phyloP scores from a whole-genome alignment of 1,140 invertebrate species.

The Bemisia tabaci region DNA sequence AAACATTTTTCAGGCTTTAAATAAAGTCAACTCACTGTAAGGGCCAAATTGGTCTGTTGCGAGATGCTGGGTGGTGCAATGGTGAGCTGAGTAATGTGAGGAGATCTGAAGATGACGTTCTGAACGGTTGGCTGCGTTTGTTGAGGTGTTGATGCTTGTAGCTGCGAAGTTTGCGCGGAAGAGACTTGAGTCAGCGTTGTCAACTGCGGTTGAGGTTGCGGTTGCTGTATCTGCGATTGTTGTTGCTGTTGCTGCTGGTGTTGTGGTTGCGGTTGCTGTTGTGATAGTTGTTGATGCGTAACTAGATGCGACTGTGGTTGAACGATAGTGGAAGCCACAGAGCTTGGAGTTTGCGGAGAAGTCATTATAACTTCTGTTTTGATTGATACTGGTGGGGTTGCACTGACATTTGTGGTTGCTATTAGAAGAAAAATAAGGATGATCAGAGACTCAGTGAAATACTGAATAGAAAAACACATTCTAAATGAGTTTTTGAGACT shows the following conservation, averaged over 20 bases:
- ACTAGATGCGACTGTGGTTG: conserved; percentile 1
- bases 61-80: conserved; percentile 5
- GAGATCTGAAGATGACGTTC: neutral
- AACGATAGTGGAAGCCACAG: neutral
- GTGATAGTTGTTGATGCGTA: conserved; percentile 6
- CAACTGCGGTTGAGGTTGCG: conserved; percentile 19
- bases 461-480: too few relatives aligned
- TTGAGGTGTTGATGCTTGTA: neutral
- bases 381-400: conserved; percentile 20
- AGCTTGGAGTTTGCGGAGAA: neutral
- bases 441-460: too few relatives aligned
- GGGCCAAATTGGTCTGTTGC: conserved; percentile 10
- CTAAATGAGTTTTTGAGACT: too few relatives aligned
- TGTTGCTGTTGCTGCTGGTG: conserved; percentile 24
- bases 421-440: conserved; percentile 22
- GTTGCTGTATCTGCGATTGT: conserved; percentile 22
- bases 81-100: conserved; percentile 4
- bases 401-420: conserved; percentile 20
- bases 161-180: neutral
- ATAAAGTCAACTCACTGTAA: conserved; percentile 8
- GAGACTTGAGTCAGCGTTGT: conserved; percentile 6
- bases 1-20: too few relatives aligned
- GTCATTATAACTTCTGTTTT: conserved; percentile 20
- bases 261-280: conserved; percentile 21
- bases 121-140: conserved; percentile 1